Percentiles rank a stretch among this genome's conserved stretches.
These are phyloP conservation scores for Plusia festucae DNA, from an alignment of 2,888 invertebrate genomes.

Conservation along the genomic window DNA sequence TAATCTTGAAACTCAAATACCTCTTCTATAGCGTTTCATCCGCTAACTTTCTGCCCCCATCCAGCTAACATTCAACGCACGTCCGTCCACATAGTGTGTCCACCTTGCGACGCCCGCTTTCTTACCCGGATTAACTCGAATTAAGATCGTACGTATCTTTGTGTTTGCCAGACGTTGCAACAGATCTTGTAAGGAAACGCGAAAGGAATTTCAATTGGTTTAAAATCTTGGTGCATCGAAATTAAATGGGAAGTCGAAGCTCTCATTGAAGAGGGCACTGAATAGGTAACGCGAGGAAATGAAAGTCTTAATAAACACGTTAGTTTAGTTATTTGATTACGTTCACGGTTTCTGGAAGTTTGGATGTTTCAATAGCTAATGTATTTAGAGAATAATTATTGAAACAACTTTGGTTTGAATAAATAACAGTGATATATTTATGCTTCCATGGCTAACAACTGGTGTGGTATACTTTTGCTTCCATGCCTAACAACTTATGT, in stretches of 20 bases:
- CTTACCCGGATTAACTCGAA: slow-evolving; percentile 84
- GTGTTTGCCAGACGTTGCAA: slow-evolving; percentile 74
- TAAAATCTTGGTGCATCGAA: slow-evolving; percentile 50
- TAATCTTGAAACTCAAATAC: slow-evolving; percentile 19
- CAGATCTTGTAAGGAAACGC: slow-evolving; percentile 64
- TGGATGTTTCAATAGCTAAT: not conserved
- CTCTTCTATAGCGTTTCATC: slow-evolving; percentile 17
- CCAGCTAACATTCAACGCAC: slow-evolving; percentile 71
- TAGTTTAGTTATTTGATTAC: not conserved
- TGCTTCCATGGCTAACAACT: too few species aligned
- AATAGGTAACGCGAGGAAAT: slow-evolving; percentile 17
- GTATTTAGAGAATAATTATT: not conserved
- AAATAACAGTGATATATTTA: too few species aligned
- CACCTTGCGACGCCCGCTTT: slow-evolving; percentile 80
- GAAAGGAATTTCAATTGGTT: slow-evolving; percentile 59
- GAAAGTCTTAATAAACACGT: slow-evolving; percentile 8
- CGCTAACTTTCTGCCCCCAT: slow-evolving; percentile 61
- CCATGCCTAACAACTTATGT: too few species aligned
- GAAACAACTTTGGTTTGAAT: not conserved
- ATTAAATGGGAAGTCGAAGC: slow-evolving; percentile 42
- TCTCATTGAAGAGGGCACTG: slow-evolving; percentile 30
- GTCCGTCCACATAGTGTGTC: slow-evolving; percentile 77
- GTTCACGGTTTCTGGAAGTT: not conserved
- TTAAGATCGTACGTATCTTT: slow-evolving; percentile 84
- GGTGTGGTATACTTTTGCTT: too few species aligned